Evolutionary conservation across 2,113 vertebrate genomes (phyloP), one percentile per base, ranked within the genome.

Genomic region (Parus major): DNA sequence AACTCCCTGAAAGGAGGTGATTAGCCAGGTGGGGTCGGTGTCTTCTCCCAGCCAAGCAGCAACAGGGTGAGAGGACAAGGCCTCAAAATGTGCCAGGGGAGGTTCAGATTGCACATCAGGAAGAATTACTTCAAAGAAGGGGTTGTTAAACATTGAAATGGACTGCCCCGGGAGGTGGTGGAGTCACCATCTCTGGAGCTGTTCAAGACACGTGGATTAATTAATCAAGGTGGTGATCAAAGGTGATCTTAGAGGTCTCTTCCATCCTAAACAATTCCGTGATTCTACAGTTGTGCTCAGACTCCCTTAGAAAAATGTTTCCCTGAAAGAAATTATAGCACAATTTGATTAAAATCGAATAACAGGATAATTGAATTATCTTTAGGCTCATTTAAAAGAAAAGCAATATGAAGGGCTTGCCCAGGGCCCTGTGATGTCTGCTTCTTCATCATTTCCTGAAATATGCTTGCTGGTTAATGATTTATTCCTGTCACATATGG

Each of bases 21-120:
- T 5, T 5, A n/a, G 59, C 49, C 28, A 46, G 68, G 14, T 46
- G n/a, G 11, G 7, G 5, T 33, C 0, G 0, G 18, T 39, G 18
- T 72, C 39, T 31, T 46, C 33, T 83, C 33, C 9, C 52, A 27
- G 50, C 5, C 22, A 55, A 4, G 9, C 33, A 44, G 33, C 0
- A 0, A 22, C 57, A 55, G 28, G 49, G 27, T 39, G 41, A 33
- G 41, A 55, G n/a, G 49, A 39, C 2, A 12, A 8, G 12, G 15
- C 36, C 29, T 49, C 20, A 29, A 5, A 25, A 15, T 57, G 20
- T 76, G 52, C 35, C 52, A 35, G 15, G 35, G n/a, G 24, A 42
- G 29, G 29, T 15, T 57, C 60, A 65, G 70, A 7, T 7, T 41
- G n/a, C n/a, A 24, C n/a, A 49, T 49, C 42, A 56, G 50, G 19